These are phyloP conservation scores for Marcusenius ussheri DNA, from an alignment of 2,113 vertebrate species.

Conservation along the genomic window DNA sequence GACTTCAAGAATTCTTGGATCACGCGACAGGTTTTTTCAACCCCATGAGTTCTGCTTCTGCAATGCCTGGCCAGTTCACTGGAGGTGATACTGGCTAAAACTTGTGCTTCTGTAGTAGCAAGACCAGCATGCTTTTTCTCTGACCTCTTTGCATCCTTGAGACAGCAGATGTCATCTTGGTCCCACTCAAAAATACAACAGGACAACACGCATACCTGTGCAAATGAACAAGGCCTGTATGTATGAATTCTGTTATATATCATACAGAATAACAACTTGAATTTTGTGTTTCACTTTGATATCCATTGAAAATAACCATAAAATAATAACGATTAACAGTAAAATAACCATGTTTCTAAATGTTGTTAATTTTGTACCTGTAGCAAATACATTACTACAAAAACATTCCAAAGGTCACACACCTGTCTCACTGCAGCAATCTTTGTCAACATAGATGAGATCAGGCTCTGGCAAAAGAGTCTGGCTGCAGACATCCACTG, in stretches of 20 bases:
- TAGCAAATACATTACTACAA: not conserved
- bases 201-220: not conserved
- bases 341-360: not conserved
- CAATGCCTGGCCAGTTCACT: constrained; percentile 20
- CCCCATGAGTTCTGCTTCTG: constrained; percentile 7
- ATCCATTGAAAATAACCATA: not conserved
- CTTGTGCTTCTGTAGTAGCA: constrained; percentile 18
- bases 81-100: not conserved
- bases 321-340: not conserved
- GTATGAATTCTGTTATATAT: not conserved
- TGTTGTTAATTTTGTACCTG: not conserved
- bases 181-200: constrained; percentile 32
- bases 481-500: no score
- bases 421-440: constrained; percentile 35
- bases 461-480: constrained; percentile 16
- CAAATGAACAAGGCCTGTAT: not conserved
- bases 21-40: not conserved
- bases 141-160: constrained; percentile 26
- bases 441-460: constrained; percentile 36
- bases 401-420: not conserved
- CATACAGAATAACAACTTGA: not conserved
- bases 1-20: constrained; percentile 3
- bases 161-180: constrained; percentile 1
- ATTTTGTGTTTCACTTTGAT: not conserved
- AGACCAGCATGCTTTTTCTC: constrained; percentile 22